Percentiles rank a stretch among this genome's conserved stretches.
Evolutionary conservation across 1,140 invertebrate genomes (phyloP).

Genomic region (Hydropsyche tenuis): DNA sequence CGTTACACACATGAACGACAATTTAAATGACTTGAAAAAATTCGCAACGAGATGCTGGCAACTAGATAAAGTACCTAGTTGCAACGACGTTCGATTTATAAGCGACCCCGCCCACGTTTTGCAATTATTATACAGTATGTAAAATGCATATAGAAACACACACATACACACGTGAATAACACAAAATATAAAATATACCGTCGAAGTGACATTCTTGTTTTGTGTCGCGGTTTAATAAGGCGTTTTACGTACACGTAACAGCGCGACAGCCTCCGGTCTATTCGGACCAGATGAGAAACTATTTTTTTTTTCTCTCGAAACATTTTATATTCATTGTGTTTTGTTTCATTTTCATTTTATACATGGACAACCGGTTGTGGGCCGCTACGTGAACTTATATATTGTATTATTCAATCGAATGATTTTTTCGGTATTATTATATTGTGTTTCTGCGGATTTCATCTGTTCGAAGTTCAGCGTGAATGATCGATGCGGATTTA

Average conservation of each 20-base stretch:
- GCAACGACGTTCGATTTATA: too few relatives aligned
- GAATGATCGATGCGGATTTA: not conserved
- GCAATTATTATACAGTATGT: too few relatives aligned
- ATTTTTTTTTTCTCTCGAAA: not conserved
- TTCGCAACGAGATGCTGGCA: too few relatives aligned
- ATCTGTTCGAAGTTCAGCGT: not conserved
- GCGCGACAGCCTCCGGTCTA: conserved; percentile 35
- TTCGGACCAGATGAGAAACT: conserved; percentile 27
- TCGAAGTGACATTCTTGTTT: conserved; percentile 24
- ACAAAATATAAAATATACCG: not conserved
- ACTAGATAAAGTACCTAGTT: too few relatives aligned
- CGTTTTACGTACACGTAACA: conserved; percentile 30
- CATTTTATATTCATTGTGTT: too few relatives aligned
- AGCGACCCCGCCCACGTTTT: too few relatives aligned
- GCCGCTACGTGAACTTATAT: conserved; percentile 12
- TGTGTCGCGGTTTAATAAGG: conserved; percentile 27
- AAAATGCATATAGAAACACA: not conserved
- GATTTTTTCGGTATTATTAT: not conserved
- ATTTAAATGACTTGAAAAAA: too few relatives aligned
- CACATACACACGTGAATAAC: conserved; percentile 8
- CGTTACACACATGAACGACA: too few relatives aligned
- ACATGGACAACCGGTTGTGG: conserved; percentile 2
- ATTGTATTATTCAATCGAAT: not conserved
- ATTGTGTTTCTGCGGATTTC: not conserved
- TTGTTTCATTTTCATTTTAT: not conserved